A percentile compares a stretch with the other conserved stretches of the same genome.
Conservation (phyloP, 2,797 vertebrate genomes). For the Rhinoraja longicauda region DNA sequence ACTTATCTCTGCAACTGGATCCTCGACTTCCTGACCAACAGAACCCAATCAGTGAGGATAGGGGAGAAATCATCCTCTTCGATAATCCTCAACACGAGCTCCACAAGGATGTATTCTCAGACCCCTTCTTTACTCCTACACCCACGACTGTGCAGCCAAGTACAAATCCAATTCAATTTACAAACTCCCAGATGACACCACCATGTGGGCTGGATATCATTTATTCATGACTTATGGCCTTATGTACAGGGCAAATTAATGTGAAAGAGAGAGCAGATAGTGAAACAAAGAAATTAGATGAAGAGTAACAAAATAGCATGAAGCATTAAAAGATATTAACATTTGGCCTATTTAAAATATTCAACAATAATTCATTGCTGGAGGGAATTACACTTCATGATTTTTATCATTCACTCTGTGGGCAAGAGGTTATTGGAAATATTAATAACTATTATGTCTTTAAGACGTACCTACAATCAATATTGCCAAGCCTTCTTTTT, state of each 20-base stretch:
- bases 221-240: too few species aligned
- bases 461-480: background rate
- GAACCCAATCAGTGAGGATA: too few species aligned
- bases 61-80: too few species aligned
- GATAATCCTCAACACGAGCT: too few species aligned
- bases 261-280: background rate
- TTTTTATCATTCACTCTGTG: background rate
- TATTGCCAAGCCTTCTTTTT: background rate
- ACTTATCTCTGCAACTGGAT: too few species aligned
- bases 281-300: background rate
- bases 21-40: too few species aligned
- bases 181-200: too few species aligned
- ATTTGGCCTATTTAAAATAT: background rate
- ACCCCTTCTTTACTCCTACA: too few species aligned
- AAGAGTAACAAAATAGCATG: background rate
- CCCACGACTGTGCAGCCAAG: too few species aligned
- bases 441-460: background rate
- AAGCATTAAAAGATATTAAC: background rate
- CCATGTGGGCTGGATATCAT: too few species aligned
- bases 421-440: background rate
- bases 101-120: too few species aligned
- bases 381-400: background rate
- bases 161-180: too few species aligned
- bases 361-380: background rate
- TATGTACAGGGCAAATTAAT: background rate